A percentile compares a stretch with the other conserved stretches of the same genome.
phyloP scores from a whole-genome alignment of 1,140 invertebrate species.

The Neotoxoptera formosana region DNA sequence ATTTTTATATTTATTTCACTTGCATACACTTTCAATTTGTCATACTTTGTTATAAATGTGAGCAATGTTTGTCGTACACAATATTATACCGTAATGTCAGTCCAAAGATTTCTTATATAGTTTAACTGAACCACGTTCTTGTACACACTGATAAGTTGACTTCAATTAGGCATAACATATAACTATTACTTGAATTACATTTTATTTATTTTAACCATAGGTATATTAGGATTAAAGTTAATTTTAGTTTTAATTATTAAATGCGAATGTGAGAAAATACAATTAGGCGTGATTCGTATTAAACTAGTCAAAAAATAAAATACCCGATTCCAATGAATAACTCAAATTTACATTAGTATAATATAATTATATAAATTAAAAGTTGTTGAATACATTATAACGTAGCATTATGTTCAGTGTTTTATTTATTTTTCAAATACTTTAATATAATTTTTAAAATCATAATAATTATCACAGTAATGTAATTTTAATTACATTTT shows the following conservation, averaged over 20 bases:
- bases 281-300: background rate
- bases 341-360: background rate
- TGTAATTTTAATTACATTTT: background rate
- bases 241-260: background rate
- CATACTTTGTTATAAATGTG: background rate
- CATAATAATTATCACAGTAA: background rate
- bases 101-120: background rate
- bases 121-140: no score
- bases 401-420: background rate
- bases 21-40: background rate
- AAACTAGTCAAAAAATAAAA: background rate
- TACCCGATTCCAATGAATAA: background rate
- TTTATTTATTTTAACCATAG: background rate
- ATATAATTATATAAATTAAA: background rate
- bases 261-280: background rate
- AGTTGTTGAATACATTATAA: background rate
- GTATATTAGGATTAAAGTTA: background rate
- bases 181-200: background rate
- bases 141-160: no score
- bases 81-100: background rate
- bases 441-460: background rate
- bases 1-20: background rate
- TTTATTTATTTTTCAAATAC: background rate
- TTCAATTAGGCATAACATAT: background rate
- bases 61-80: background rate